Percentiles rank a stretch among this genome's conserved stretches.
phyloP scores from a whole-genome alignment of 2,888 invertebrate genomes.

The Sycophila texana region DNA sequence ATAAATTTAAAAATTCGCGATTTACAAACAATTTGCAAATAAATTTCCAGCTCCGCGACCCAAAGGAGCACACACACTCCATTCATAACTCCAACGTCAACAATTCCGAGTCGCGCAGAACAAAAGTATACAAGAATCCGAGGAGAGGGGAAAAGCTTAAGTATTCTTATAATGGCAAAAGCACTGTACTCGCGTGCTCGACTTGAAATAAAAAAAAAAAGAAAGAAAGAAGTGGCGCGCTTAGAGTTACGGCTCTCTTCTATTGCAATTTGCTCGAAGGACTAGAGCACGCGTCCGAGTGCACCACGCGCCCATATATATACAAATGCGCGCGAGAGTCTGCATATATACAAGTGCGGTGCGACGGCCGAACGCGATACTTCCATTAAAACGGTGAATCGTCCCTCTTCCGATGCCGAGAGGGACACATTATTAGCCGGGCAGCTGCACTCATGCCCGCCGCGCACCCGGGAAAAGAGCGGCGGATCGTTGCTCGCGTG shows the following conservation, averaged over 20 bases:
- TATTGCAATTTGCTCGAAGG: slow-evolving; percentile 46
- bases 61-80: no score
- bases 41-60: no score
- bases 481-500: neutral
- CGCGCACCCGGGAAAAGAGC: neutral
- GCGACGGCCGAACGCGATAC: slow-evolving; percentile 46
- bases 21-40: no score
- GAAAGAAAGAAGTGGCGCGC: slow-evolving; percentile 12
- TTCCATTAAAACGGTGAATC: slow-evolving; percentile 60
- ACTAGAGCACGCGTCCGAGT: slow-evolving; percentile 33
- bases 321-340: neutral
- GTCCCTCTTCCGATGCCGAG: slow-evolving; percentile 20
- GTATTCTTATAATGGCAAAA: slow-evolving; percentile 18
- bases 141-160: neutral
- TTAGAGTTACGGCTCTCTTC: slow-evolving; percentile 22
- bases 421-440: slow-evolving; percentile 44
- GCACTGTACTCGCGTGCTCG: slow-evolving; percentile 26
- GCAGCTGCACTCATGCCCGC: neutral
- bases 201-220: slow-evolving; percentile 10
- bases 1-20: no score
- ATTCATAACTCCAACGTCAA: no score
- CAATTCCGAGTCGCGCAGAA: no score
- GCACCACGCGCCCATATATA: neutral
- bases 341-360: slow-evolving; percentile 11
- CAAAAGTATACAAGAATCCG: slow-evolving; percentile 1